Base-by-base conservation (phyloP, 2,888 invertebrate genomes). In the Drosophila mimica region DNA sequence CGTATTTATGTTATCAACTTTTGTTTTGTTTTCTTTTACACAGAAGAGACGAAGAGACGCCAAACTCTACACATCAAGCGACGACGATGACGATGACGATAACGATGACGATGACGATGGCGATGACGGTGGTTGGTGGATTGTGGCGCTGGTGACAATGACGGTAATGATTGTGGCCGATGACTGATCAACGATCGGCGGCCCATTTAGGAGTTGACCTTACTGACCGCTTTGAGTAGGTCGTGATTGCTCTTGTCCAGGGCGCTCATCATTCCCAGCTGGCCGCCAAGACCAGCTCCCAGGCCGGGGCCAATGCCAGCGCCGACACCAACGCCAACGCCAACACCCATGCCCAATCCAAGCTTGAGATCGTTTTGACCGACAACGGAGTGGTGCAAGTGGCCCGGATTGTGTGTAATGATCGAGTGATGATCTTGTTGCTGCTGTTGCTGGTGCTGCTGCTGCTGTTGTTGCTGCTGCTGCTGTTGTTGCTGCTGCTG, bases 191-290 rank as follows among this genome's bases (percentile, higher is more conserved):
- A 25, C 43, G 20, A 49, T 20, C 57, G 40, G 57, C 56, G 20
- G 61, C 60, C 66, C 74, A 91, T 92, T 93, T 93, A 93, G 90
- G 93, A 92, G 86, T 93, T 93, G 61, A 93, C 93, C 91, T 93
- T 93, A 92, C 93, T 93, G 81, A 93, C 93, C 64, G 93, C 93
- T 85, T 93, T 93, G 67, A 93, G 90, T 75, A 93, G 90, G 87
- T 93, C 93, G 70, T 93, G 93, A 89, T 93, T 93, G 83, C 90
- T 92, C 81, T 93, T 93, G 59, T 93, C 93, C 69, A 93, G 88
- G 76, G 93, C 92, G 66, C 93, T 93, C 93, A 93, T 93, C 93
- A 93, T 93, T 63, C 93, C 93, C 89, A 93, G 87, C 83, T 93
- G 93, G 63, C 93, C 92, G 53, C 93, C 92, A n/a, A 93, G 88